A percentile compares a stretch with the other conserved stretches of the same genome.
Evolutionary conservation across 2,888 invertebrate genomes (phyloP).

Genomic region (Pelosia muscerda): DNA sequence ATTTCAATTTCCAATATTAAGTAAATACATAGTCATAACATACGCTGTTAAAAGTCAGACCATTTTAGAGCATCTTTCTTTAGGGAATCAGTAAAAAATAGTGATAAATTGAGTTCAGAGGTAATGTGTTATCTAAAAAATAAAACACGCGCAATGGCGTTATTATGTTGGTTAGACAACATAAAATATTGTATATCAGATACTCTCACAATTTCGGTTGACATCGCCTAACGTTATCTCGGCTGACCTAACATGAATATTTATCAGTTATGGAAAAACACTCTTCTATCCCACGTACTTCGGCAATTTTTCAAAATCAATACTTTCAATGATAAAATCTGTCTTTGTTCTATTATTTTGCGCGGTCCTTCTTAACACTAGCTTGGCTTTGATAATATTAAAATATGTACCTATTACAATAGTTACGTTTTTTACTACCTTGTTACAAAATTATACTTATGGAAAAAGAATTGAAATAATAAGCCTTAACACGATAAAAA

Average conservation of each 20-base stretch:
- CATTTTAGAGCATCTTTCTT: neutral
- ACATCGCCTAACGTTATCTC: constrained; percentile 66
- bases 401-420: too few relatives aligned
- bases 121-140: constrained; percentile 25
- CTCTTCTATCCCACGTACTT: constrained; percentile 56
- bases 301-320: constrained; percentile 53
- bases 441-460: too few relatives aligned
- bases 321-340: constrained; percentile 51
- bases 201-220: constrained; percentile 55
- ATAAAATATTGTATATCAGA: constrained; percentile 25
- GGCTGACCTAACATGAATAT: constrained; percentile 75
- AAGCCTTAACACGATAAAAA: too few relatives aligned
- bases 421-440: too few relatives aligned
- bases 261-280: constrained; percentile 79
- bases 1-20: neutral
- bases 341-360: constrained; percentile 21
- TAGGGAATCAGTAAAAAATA: neutral
- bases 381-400: too few relatives aligned
- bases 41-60: neutral
- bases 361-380: neutral
- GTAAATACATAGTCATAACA: neutral
- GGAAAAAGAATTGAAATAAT: too few relatives aligned
- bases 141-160: constrained; percentile 18
- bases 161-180: constrained; percentile 14
- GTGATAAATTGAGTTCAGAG: constrained; percentile 23